Base-by-base conservation (phyloP, 2,113 vertebrate genomes). In the Clarias batrachus region DNA sequence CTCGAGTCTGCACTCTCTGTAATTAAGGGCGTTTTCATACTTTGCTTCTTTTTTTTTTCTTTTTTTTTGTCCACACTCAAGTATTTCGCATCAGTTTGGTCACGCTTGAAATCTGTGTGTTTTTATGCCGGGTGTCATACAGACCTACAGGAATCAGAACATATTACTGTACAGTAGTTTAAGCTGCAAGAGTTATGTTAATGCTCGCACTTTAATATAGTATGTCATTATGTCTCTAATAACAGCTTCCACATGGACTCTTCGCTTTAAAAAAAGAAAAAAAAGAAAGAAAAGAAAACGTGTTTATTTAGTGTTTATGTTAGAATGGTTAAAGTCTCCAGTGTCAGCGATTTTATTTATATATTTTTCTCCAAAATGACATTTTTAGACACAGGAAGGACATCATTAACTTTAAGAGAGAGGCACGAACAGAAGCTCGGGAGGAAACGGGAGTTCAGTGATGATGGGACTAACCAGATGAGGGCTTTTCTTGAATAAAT, bases 11-110 rank as follows among this genome's bases (percentile, higher is more conserved):
- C 68, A 76, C 63, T 78, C 63, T 77, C 30, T 84, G 65, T 89
- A 87, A 91, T 90, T 90, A 87, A 86, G 57, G 78, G 19, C 8
- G 30, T 62, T 81, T 81, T 81, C 30, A 77, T 56, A 56, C 74
- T 56, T 77, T 10, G 4, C 33, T 37, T 37, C 3, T 37, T 23
- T 19, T 9, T 25, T 23, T 63, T 63, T 23, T 48, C 7, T 48
- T 48, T 52, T 1, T n/a, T 52, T n/a, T 76, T 76, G 23, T n/a
- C 23, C 12, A 14, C 41, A 52, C 73, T 54, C n/a, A 23, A 54
- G 41, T 14, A 56, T 56, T 56, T 7, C 27, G 25, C 17, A 17
- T 57, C 48, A 48, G 74, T 78, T 78, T 21, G 71, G 17, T 74
- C 71, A 23, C 3, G 33, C 0, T 8, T 41, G 37, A 48, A 48